phyloP scores from a whole-genome alignment of 1,140 invertebrate genomes.

The Drosophila cardini region DNA sequence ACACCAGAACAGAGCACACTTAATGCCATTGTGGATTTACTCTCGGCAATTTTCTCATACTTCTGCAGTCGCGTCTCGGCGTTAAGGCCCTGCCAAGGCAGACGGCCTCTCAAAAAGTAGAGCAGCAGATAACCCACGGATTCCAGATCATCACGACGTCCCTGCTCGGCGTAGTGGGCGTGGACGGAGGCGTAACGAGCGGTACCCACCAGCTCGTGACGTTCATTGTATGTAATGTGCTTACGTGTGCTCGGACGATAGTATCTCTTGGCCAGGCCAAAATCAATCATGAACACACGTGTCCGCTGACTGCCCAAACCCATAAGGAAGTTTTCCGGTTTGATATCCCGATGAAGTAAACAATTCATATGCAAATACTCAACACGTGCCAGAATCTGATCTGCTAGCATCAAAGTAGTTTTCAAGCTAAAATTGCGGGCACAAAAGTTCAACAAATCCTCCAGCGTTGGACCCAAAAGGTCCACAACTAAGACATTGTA shows the following conservation, averaged over 20 bases:
- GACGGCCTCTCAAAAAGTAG: slow-evolving; percentile 94
- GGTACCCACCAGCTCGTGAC: slow-evolving; percentile 96
- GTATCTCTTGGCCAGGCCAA: slow-evolving; percentile 97
- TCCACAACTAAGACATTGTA: slow-evolving; percentile 97
- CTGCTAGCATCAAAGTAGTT: slow-evolving; percentile 96
- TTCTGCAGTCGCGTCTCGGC: slow-evolving; percentile 96
- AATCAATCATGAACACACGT: slow-evolving; percentile 96
- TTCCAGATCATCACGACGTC: slow-evolving; percentile 96
- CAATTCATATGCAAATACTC: slow-evolving; percentile 96
- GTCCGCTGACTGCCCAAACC: slow-evolving; percentile 95
- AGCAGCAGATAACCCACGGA: slow-evolving; percentile 96
- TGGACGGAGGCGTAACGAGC: slow-evolving; percentile 97
- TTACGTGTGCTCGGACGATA: slow-evolving; percentile 91
- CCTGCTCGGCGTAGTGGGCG: slow-evolving; percentile 94
- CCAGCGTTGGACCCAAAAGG: slow-evolving; percentile 94
- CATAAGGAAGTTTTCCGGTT: slow-evolving; percentile 98
- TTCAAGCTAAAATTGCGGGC: slow-evolving; percentile 96
- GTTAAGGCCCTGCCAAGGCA: slow-evolving; percentile 95
- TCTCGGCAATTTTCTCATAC: slow-evolving; percentile 97
- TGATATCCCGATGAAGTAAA: slow-evolving; percentile 96
- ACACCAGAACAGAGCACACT: slow-evolving; percentile 95
- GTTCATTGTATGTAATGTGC: slow-evolving; percentile 95
- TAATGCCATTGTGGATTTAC: slow-evolving; percentile 95
- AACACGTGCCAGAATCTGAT: slow-evolving; percentile 94
- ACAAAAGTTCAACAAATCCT: slow-evolving; percentile 97